Base-by-base conservation (phyloP, 2,113 vertebrate genomes). In the Nannospalax galili region DNA sequence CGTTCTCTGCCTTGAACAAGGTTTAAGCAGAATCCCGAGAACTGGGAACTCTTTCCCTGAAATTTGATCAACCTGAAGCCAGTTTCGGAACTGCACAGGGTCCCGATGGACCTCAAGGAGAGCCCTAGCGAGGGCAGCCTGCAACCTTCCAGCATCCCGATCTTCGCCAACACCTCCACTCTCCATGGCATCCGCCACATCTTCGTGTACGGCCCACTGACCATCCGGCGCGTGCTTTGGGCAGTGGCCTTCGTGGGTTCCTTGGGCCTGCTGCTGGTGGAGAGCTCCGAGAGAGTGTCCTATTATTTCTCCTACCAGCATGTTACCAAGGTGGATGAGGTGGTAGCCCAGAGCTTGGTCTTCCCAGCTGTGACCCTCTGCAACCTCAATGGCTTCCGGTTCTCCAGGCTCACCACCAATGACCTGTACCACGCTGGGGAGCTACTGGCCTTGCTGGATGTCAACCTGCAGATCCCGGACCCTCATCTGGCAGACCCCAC, bases 271-370 rank as follows among this genome's bases (percentile, higher is more conserved):
- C 98, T 99, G 95, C 98, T 99, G 91, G 97, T 99, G 93, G 99
- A 99, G 98, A 99, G 99, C 65, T 98, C 99, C 0, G 99, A 99
- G 96, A 98, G 99, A 11, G 98, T 99, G 97, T 99, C 99, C 85
- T 99, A 99, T 97, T 99, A 99, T 97, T 98, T 99, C 84, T 99
- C 99, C 79, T 99, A 99, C 97, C 99, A 99, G 82, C 99, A 99
- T 0, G 99, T 99, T 96, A 99, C 99, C 97, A 99, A 99, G 94
- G 98, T 99, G 98, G 99, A 99, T 0, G 99, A 99, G 48, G 99
- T 99, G 11, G 99, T 99, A 65, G 99, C 99, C 0, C 98, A 99
- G 95, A 99, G 99, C 97, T 98, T 99, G 95, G 99, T 99, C 84
- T 99, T 99, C 94, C 99, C 99, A 0, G 99, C 99, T 0, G 99